Evolutionary conservation across 2,797 vertebrate genomes (phyloP), one percentile per base, ranked within the genome.

Genomic region (Lagocephalus sceleratus): DNA sequence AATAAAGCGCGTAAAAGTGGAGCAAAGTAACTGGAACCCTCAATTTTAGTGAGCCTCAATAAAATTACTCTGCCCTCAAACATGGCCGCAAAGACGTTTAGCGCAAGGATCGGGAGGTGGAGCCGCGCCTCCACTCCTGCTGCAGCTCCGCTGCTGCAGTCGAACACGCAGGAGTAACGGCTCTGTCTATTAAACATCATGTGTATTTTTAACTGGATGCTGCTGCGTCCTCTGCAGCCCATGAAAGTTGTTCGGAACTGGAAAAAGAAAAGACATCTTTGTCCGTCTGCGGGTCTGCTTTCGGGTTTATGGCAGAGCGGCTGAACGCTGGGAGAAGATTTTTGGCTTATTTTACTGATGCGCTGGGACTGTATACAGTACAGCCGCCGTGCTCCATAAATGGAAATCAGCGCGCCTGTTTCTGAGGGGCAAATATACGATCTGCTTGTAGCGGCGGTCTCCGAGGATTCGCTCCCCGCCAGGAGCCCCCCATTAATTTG

Each of bases 301-400:
- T 71, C 58, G 65, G 15, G 21, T 56, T 32, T 38, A 71, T 41
- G 61, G 54, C 59, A 68, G 71, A 65, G 39, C 15, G 20, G 44
- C 21, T 60, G 54, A 73, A 73, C 66, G 65, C 78, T 63, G 71
- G 62, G 56, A 73, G 71, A 22, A 73, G 68, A 76, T 51, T n/a
- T 59, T 68, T 10, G 68, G 68, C 49, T 66, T 71, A 63, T 77
- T 87, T 86, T 83, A 87, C 71, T 76, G 81, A 84, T 82, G 80
- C 82, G 60, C 54, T 68, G 86, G 83, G 83, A 78, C 72, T 73
- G 70, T 84, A 74, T 79, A 62, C 68, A 61, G 64, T 79, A 66
- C 44, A 62, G 66, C 75, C 78, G 79, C 76, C 72, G 82, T 68
- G 76, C 65, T 75, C 84, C 75, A 84, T 89, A 84, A 87, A 88